Conservation (phyloP, 2,888 invertebrate genomes). For the Andrena camellia region DNA sequence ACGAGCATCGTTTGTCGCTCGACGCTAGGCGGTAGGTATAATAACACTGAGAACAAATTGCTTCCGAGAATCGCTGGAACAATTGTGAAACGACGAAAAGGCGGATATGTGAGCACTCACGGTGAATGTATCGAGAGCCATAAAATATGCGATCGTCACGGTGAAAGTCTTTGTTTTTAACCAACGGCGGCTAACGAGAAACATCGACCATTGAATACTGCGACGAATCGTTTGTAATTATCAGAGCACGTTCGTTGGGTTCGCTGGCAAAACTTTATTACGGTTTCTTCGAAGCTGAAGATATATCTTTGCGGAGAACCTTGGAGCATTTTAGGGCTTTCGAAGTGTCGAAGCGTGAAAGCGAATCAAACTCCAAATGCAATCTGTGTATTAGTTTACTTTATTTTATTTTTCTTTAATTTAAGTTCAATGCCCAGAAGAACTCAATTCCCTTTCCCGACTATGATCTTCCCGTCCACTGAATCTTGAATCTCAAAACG, state of each 20-base stretch:
- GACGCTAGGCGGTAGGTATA: neutral
- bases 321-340: neutral
- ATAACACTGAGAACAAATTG: conserved; percentile 8
- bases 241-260: neutral
- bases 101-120: neutral
- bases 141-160: neutral
- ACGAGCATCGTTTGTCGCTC: conserved; percentile 43
- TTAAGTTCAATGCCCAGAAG: neutral
- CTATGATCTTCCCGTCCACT: no score
- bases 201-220: neutral
- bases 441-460: neutral
- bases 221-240: conserved; percentile 3
- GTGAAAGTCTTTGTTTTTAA: conserved; percentile 13
- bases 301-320: neutral
- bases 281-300: neutral
- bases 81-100: neutral
- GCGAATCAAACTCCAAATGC: no score
- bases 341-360: no score
- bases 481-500: no score
- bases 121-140: neutral
- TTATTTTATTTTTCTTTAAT: no score
- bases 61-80: neutral
- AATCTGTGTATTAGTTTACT: no score
- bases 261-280: neutral
- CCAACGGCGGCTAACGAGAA: neutral